A percentile compares a stretch with the other conserved stretches of the same genome.
These are phyloP conservation scores for Lomographa bimaculata DNA, from an alignment of 2,888 invertebrate genomes.

Conservation along the genomic window DNA sequence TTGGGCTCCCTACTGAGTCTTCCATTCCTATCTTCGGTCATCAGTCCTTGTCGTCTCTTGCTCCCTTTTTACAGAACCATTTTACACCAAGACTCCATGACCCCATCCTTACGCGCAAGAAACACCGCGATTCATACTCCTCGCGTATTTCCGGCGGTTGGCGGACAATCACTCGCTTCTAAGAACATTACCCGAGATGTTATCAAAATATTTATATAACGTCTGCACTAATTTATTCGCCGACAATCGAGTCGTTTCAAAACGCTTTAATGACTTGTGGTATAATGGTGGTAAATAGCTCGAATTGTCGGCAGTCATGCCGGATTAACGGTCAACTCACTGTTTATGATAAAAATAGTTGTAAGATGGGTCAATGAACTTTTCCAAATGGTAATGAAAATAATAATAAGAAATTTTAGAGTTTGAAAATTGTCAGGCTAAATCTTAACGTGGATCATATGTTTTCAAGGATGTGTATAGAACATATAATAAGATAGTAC, in stretches of 20 bases:
- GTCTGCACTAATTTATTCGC: conserved; percentile 36
- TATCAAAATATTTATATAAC: conserved; percentile 26
- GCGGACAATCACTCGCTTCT: conserved; percentile 31
- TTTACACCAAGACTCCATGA: no score
- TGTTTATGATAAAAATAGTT: not conserved
- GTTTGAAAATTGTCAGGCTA: no score
- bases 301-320: conserved; percentile 14
- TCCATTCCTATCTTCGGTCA: no score
- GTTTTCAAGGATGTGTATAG: no score
- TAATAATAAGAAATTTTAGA: no score
- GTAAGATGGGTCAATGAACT: conserved; percentile 1
- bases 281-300: conserved; percentile 16
- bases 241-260: conserved; percentile 27
- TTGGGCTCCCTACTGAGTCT: no score
- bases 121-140: conserved; percentile 29
- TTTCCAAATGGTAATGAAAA: no score
- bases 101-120: conserved; percentile 20
- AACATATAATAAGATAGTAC: no score
- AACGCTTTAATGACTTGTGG: conserved; percentile 16
- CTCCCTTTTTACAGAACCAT: no score
- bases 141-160: conserved; percentile 36
- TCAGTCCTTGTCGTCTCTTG: no score
- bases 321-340: conserved; percentile 7
- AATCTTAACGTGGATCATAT: no score
- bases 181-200: conserved; percentile 31